Evolutionary conservation across 1,140 invertebrate genomes (phyloP).

Genomic region (Drosophila aff.): DNA sequence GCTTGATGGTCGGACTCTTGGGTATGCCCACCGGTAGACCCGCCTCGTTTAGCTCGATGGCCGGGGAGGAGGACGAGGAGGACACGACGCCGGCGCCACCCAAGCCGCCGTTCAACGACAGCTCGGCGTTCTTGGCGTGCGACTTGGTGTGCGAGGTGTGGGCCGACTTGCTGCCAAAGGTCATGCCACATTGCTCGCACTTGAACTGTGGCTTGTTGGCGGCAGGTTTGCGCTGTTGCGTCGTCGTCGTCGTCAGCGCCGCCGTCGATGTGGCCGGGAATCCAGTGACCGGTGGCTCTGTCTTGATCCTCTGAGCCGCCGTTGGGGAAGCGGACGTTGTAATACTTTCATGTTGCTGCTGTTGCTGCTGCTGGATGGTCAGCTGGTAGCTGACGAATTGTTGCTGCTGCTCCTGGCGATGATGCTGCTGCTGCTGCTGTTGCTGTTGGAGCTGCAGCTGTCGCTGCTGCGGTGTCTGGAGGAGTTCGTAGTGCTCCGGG

Average conservation of each 20-base stretch:
- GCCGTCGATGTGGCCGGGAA: conserved; percentile 7
- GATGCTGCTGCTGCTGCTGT: conserved; percentile 5
- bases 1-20: conserved; percentile 78
- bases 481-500: conserved; percentile 67
- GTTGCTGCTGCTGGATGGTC: conserved; percentile 53
- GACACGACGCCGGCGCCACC: neutral
- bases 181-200: conserved; percentile 87
- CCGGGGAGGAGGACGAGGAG: conserved; percentile 14
- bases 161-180: conserved; percentile 87
- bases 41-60: conserved; percentile 69
- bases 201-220: conserved; percentile 83
- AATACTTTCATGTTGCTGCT: conserved; percentile 70
- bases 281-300: conserved; percentile 27
- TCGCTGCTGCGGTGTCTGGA: conserved; percentile 72
- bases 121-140: conserved; percentile 84
- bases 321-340: conserved; percentile 45
- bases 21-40: conserved; percentile 76
- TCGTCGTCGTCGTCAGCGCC: neutral
- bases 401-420: conserved; percentile 44
- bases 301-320: conserved; percentile 52
- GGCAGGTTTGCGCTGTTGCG: conserved; percentile 54
- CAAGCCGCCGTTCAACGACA: conserved; percentile 24
- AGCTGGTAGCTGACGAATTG: conserved; percentile 60
- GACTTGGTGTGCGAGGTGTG: conserved; percentile 87
- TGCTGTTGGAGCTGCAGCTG: conserved; percentile 58